Evolutionary conservation across 2,113 vertebrate species (phyloP).

Genomic region (Triplophysa dalaica): DNA sequence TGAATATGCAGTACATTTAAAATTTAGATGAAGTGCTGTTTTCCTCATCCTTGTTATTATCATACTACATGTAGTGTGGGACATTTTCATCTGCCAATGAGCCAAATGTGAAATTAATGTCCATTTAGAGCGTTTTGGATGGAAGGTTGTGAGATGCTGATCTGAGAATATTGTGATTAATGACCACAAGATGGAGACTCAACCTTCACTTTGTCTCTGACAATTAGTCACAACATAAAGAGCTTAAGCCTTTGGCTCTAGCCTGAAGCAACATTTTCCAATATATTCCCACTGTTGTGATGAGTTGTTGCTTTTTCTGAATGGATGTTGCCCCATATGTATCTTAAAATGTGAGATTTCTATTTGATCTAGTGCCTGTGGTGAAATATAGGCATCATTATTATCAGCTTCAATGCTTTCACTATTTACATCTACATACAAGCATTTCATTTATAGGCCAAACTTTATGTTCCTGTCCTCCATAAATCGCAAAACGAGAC

Average conservation of each 20-base stretch:
- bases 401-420: not conserved
- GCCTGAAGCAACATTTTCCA: not conserved
- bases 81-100: not conserved
- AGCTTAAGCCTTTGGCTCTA: not conserved
- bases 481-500: not conserved
- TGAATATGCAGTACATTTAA: not conserved
- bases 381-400: not conserved
- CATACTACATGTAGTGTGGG: not conserved
- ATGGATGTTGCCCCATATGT: not conserved
- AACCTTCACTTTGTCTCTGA: slow-evolving; percentile 27
- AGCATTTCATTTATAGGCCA: not conserved
- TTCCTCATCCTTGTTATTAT: not conserved
- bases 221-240: slow-evolving; percentile 12
- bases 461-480: not conserved
- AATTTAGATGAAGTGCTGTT: not conserved
- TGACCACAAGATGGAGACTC: slow-evolving; percentile 40
- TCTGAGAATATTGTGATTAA: slow-evolving; percentile 28
- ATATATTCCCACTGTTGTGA: not conserved
- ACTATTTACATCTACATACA: not conserved
- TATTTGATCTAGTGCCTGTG: not conserved
- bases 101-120: slow-evolving; percentile 6
- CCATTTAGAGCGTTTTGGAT: not conserved
- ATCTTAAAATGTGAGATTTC: not conserved
- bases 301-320: not conserved
- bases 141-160: slow-evolving; percentile 12